These are phyloP conservation scores for Flexamia atlantica DNA, from an alignment of 2,888 invertebrate genomes.

Conservation along the genomic window DNA sequence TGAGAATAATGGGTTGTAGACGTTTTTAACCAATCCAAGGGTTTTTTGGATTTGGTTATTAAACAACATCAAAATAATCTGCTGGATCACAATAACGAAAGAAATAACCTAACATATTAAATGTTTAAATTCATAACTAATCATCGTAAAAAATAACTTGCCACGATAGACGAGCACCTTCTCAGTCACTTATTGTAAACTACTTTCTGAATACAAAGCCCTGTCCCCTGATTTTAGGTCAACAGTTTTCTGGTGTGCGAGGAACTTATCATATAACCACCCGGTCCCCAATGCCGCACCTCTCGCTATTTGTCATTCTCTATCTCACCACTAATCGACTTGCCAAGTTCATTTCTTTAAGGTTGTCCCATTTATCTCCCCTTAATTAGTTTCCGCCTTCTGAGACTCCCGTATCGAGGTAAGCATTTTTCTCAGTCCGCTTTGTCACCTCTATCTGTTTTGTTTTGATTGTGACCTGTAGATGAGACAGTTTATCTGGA, in stretches of 20 bases:
- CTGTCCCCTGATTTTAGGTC: background rate
- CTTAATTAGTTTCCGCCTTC: constrained; percentile 46
- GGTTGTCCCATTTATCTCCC: constrained; percentile 35
- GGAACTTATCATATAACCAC: background rate
- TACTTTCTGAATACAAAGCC: too few relatives aligned
- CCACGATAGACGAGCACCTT: too few relatives aligned
- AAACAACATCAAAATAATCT: too few relatives aligned
- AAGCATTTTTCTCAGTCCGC: constrained; percentile 8
- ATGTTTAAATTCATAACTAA: too few relatives aligned
- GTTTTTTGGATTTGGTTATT: too few relatives aligned
- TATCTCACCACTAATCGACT: constrained; percentile 49
- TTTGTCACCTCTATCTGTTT: constrained; percentile 26
- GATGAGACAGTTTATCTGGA: background rate
- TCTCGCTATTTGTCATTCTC: constrained; percentile 36
- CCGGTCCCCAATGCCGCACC: background rate
- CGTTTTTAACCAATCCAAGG: too few relatives aligned
- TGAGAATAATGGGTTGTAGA: too few relatives aligned
- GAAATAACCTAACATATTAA: too few relatives aligned
- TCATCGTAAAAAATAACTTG: too few relatives aligned
- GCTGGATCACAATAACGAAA: too few relatives aligned
- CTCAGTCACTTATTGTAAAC: too few relatives aligned
- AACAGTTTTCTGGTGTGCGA: constrained; percentile 2
- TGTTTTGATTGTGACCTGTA: constrained; percentile 18
- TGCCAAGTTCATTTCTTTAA: constrained; percentile 57
- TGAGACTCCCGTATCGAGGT: background rate